Evolutionary conservation across 64 coral and sea anemone genomes (phyloP).

Genomic region (Dendrophyllia cribrosa): DNA sequence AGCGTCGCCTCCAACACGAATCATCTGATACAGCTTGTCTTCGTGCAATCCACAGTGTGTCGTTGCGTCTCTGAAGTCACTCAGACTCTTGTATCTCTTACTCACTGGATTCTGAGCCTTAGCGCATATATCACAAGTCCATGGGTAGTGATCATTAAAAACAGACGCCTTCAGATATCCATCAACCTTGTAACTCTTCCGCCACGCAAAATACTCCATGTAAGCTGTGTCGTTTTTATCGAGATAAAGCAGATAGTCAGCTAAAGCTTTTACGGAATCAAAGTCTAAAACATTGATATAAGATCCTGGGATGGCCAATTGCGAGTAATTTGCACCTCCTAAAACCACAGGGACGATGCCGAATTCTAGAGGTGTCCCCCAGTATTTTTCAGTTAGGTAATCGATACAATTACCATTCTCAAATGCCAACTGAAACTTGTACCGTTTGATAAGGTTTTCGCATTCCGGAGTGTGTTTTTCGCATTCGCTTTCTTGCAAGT

Average conservation of each 20-base stretch:
- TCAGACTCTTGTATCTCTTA: neutral
- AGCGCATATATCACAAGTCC: constrained; percentile 55
- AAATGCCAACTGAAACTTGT: constrained; percentile 83
- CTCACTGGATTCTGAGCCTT: neutral
- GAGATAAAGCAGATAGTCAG: constrained; percentile 70
- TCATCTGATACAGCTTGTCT: neutral
- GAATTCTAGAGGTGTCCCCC: constrained; percentile 52
- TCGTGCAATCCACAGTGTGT: neutral
- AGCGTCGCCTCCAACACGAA: neutral
- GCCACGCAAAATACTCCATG: constrained; percentile 72
- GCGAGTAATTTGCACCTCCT: constrained; percentile 65
- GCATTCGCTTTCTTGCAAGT: neutral
- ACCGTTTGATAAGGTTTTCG: constrained; percentile 24
- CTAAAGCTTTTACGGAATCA: constrained; percentile 50
- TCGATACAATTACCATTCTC: constrained; percentile 78
- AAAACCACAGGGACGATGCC: constrained; percentile 70
- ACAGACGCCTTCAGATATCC: neutral
- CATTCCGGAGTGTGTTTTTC: constrained; percentile 44
- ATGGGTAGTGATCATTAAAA: constrained; percentile 18
- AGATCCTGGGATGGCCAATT: constrained; percentile 71
- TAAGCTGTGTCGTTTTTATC: constrained; percentile 70
- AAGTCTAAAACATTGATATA: constrained; percentile 85
- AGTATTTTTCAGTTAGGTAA: constrained; percentile 86
- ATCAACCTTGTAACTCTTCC: constrained; percentile 34
- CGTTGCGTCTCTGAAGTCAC: neutral